These are phyloP conservation scores for Mycteria americana DNA, from an alignment of 2,797 vertebrate genomes.

Conservation along the genomic window DNA sequence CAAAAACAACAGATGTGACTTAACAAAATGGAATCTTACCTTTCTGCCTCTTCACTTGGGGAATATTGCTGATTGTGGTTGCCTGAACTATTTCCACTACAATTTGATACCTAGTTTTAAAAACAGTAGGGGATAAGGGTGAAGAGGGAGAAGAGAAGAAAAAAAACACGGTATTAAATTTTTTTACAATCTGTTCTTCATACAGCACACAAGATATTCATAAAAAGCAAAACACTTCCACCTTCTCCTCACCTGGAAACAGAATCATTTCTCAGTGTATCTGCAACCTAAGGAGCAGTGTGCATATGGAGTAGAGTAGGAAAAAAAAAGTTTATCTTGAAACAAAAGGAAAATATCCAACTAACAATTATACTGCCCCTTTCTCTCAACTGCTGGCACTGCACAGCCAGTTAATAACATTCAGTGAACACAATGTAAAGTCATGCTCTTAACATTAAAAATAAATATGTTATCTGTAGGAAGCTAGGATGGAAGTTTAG, in stretches of 20 bases:
- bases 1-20: constrained; percentile 27
- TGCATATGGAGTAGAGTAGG: neutral
- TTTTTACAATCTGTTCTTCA: neutral
- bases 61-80: constrained; percentile 96
- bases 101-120: constrained; percentile 91
- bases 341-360: neutral
- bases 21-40: constrained; percentile 77
- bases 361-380: neutral
- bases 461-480: neutral
- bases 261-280: neutral
- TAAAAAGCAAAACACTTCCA: neutral
- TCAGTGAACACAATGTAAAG: neutral
- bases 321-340: neutral
- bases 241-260: neutral
- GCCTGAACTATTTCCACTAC: constrained; percentile 98
- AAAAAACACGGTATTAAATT: neutral
- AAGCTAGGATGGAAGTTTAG: neutral
- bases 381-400: neutral
- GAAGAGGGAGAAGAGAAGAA: neutral
- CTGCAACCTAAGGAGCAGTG: neutral
- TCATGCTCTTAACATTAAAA: neutral
- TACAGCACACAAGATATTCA: neutral
- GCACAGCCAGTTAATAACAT: neutral
- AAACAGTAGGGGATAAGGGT: neutral
- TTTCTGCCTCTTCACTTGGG: constrained; percentile 96